Percentiles rank a stretch among this genome's conserved stretches.
phyloP scores from a whole-genome alignment of 2,113 vertebrate genomes.

The Carlito syrichta region DNA sequence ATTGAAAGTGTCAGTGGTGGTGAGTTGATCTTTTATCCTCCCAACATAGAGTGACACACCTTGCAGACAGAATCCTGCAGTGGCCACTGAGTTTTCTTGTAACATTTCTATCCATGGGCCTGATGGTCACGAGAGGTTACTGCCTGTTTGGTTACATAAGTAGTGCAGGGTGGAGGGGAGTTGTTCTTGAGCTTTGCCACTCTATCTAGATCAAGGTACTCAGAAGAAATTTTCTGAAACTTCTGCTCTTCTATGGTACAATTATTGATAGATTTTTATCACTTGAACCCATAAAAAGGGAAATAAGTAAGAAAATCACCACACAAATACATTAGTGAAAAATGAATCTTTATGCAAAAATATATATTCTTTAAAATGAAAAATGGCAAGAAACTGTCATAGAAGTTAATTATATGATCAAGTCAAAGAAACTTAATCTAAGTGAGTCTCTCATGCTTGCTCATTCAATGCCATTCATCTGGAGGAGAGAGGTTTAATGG shows the following conservation, averaged over 20 bases:
- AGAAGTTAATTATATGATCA: not conserved
- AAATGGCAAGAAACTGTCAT: not conserved
- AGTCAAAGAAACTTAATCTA: not conserved
- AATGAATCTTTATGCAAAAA: not conserved
- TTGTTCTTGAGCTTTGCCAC: not conserved
- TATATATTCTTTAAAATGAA: not conserved
- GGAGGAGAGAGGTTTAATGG: not conserved
- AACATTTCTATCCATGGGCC: not conserved
- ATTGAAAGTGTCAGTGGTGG: accelerated
- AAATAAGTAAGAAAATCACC: not conserved
- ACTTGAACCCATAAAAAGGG: not conserved
- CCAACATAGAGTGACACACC: not conserved
- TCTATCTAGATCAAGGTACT: too few species aligned
- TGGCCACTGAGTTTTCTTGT: not conserved
- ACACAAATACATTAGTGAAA: not conserved
- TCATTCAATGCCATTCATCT: not conserved
- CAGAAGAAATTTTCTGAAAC: not conserved
- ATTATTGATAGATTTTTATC: not conserved
- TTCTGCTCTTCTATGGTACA: not conserved
- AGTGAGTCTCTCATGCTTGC: not conserved
- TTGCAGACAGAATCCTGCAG: accelerated
- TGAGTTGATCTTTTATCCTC: not conserved
- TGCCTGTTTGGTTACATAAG: too few species aligned
- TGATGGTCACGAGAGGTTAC: too few species aligned
- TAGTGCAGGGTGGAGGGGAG: accelerated